Evolutionary conservation across 1,140 invertebrate genomes (phyloP).

Genomic region (Drosophila kurseongensis): DNA sequence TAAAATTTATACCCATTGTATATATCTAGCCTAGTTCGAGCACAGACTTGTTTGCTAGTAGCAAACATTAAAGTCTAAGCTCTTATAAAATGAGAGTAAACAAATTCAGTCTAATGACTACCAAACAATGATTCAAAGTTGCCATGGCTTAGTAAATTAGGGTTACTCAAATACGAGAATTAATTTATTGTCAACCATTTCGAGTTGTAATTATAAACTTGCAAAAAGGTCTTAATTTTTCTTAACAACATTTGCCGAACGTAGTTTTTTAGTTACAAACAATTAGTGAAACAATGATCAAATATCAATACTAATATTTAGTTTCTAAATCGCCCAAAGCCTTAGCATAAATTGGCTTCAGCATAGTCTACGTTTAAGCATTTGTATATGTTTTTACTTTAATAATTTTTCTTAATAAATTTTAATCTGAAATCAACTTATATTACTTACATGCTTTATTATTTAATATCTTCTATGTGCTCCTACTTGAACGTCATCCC

Average conservation of each 20-base stretch:
- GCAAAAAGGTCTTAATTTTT: background rate
- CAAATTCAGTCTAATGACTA: conserved; percentile 26
- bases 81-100: conserved; percentile 31
- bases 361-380: too few species aligned
- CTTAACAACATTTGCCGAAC: background rate
- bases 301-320: too few species aligned
- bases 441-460: too few species aligned
- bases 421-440: too few species aligned
- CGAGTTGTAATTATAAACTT: background rate
- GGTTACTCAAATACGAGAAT: background rate
- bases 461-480: too few species aligned
- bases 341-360: too few species aligned
- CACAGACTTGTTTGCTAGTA: conserved; percentile 16
- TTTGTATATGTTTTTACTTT: too few species aligned
- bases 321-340: too few species aligned
- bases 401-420: too few species aligned
- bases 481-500: too few species aligned
- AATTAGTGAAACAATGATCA: too few species aligned
- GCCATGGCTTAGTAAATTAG: background rate
- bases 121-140: conserved; percentile 40
- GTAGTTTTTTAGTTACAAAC: too few species aligned
- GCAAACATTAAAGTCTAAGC: conserved; percentile 33
- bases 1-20: background rate
- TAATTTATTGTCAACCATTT: background rate
- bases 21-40: conserved; percentile 20